Conservation (phyloP, 35 echinoderm and acorn worm genomes). For the Apostichopus californicus region DNA sequence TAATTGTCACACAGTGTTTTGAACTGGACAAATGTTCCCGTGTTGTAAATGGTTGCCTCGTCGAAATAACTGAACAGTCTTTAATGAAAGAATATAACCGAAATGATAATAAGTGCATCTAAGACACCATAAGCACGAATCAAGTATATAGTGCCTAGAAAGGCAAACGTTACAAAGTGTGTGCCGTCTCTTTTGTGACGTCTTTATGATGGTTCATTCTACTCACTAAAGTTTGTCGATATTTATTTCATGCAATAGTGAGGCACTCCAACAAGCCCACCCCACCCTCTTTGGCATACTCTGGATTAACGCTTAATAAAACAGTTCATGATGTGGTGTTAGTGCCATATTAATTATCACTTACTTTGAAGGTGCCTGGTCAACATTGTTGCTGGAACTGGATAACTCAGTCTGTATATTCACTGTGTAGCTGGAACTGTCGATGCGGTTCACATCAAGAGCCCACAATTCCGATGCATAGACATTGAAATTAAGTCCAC, state of each 20-base stretch:
- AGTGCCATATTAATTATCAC: not conserved
- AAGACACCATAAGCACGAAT: too few species aligned
- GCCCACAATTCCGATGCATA: slow-evolving; percentile 18
- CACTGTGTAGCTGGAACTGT: not conserved
- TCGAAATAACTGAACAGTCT: slow-evolving; percentile 30
- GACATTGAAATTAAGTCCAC: not conserved
- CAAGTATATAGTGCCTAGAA: too few species aligned
- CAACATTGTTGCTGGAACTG: slow-evolving; percentile 23
- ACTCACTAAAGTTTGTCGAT: too few species aligned
- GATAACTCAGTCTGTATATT: not conserved
- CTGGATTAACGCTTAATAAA: too few species aligned
- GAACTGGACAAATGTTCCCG: slow-evolving; percentile 12
- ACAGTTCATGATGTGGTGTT: too few species aligned
- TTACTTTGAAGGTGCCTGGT: not conserved
- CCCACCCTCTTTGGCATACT: too few species aligned
- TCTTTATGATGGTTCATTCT: too few species aligned
- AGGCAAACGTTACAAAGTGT: too few species aligned
- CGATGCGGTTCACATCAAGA: slow-evolving; percentile 19
- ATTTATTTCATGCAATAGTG: too few species aligned
- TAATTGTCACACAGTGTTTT: slow-evolving; percentile 8
- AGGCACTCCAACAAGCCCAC: too few species aligned
- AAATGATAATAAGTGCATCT: too few species aligned
- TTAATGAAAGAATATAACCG: not conserved
- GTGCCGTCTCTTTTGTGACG: too few species aligned
- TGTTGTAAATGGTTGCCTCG: slow-evolving; percentile 6